Percentiles rank a stretch among this genome's conserved stretches.
Conservation (phyloP, 92 coral and sea anemone genomes). For the Heteractis magnifica region DNA sequence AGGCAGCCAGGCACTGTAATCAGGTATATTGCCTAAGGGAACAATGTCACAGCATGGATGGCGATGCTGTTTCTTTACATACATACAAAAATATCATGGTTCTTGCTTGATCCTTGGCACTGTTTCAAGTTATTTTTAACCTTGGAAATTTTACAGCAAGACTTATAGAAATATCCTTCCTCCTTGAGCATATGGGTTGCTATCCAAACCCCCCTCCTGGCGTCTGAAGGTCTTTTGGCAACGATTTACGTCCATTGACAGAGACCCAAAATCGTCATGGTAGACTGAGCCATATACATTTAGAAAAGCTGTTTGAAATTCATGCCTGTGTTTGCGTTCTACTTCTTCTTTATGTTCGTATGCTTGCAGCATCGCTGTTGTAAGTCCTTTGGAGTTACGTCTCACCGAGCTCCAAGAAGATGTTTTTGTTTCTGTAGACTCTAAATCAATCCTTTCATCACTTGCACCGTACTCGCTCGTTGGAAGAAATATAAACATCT, state of each 20-base stretch:
- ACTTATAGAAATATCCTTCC: neutral
- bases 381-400: neutral
- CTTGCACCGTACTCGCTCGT: neutral
- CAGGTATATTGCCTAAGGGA: neutral
- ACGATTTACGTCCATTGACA: neutral
- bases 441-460: neutral
- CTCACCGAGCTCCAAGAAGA: neutral
- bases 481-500: neutral
- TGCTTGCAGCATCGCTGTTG: neutral
- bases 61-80: neutral
- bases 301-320: neutral
- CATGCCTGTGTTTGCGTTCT: neutral
- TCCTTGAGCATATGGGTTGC: neutral
- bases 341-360: neutral
- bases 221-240: neutral
- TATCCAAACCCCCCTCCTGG: neutral
- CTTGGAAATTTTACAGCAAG: too few relatives aligned
- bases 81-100: neutral
- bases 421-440: neutral
- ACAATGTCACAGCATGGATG: neutral
- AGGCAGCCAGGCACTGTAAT: neutral
- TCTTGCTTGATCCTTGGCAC: neutral
- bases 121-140: neutral
- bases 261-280: neutral
- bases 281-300: slow-evolving; percentile 2